Conservation (phyloP, 2,113 vertebrate genomes). For the Petromus typicus region DNA sequence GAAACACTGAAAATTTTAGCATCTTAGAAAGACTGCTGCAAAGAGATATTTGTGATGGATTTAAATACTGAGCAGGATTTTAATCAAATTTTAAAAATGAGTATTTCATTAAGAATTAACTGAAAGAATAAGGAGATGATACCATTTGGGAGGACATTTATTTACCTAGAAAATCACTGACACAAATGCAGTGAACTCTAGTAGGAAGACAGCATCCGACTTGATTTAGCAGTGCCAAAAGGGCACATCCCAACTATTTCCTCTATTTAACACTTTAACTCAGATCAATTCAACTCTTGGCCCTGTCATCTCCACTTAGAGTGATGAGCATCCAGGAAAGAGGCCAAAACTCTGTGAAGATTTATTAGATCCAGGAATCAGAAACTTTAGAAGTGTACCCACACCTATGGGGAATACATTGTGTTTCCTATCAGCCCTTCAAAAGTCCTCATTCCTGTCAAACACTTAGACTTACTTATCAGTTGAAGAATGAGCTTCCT, state of each 20-base stretch:
- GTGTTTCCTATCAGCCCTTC: neutral
- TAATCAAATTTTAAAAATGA: no score
- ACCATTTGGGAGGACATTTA: neutral
- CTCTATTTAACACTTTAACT: neutral
- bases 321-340: neutral
- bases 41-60: neutral
- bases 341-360: neutral
- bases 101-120: no score
- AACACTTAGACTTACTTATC: neutral
- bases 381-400: neutral
- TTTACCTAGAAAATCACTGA: no score
- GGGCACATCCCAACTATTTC: neutral
- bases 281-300: neutral
- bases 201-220: neutral
- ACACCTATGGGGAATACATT: neutral
- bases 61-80: neutral
- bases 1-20: neutral
- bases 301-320: neutral
- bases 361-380: constrained; percentile 2
- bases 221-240: neutral
- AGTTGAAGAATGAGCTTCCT: neutral
- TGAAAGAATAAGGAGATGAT: neutral
- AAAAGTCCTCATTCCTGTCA: neutral
- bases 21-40: neutral
- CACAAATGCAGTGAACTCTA: neutral